Conservation (phyloP, 2,888 invertebrate species). For the Xylocampa areola region DNA sequence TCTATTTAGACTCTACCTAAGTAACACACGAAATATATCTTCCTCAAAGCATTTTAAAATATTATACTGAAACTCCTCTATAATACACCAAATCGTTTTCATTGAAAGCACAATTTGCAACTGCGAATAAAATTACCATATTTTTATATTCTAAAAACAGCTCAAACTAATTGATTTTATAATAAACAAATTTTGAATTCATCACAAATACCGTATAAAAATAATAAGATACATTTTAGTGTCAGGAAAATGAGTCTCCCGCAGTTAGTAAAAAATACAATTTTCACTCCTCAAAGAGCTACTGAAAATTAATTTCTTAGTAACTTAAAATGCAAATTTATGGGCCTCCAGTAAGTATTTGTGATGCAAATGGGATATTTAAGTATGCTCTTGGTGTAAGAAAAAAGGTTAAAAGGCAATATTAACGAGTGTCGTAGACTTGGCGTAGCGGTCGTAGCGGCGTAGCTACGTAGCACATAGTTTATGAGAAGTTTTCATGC, state of each 20-base stretch:
- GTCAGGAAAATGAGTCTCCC: constrained; percentile 12
- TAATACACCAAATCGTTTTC: constrained; percentile 15
- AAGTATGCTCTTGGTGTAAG: constrained; percentile 43
- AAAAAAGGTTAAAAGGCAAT: constrained; percentile 34
- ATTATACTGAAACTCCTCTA: constrained; percentile 21
- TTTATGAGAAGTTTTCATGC: constrained; percentile 2
- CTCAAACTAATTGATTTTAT: constrained; percentile 28
- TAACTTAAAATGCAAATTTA: constrained; percentile 59
- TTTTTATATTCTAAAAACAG: constrained; percentile 9
- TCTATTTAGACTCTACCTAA: too few relatives aligned
- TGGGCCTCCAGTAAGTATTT: constrained; percentile 54
- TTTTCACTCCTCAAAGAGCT: constrained; percentile 33
- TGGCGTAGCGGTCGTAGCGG: constrained; percentile 45
- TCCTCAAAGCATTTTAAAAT: too few relatives aligned
- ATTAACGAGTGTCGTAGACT: constrained; percentile 27
- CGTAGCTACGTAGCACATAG: constrained; percentile 38
- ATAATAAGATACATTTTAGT: constrained; percentile 30
- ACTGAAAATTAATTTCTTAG: constrained; percentile 55
- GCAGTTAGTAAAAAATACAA: constrained; percentile 7
- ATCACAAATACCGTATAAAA: constrained; percentile 5
- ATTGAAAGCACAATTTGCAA: constrained; percentile 28
- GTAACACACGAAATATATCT: too few relatives aligned
- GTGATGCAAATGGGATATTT: constrained; percentile 59
- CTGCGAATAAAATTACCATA: not conserved
- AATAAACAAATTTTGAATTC: constrained; percentile 34